Evolutionary conservation across 2,888 invertebrate genomes (phyloP), one percentile per base, ranked within the genome.

Genomic region (Nomada fucata): DNA sequence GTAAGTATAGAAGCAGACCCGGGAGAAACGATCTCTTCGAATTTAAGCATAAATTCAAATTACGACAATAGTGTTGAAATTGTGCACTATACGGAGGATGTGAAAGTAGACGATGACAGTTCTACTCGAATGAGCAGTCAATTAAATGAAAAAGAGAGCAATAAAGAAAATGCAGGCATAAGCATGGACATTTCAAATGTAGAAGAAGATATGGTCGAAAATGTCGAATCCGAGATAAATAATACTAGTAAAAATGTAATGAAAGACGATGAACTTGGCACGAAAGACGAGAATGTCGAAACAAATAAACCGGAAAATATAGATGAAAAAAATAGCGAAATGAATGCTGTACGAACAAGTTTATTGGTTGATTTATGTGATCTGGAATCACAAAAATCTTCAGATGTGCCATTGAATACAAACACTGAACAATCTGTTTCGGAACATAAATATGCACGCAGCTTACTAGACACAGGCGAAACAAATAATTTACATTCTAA

Each of bases 51-150:
- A n/a, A 67, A 29, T 44, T 29, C 74, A 57, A 82, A 59, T 18
- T 50, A 29, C 2, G 29, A 65, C 11, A n/a, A 11, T 23, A 70
- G 53, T 18, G 50, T 53, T 59, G 53, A 65, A 23, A 23, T 52
- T 55, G 2, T 71, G 44, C 15, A 84, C 11, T 44, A n/a, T 53
- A 44, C n/a, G n/a, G 55, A 82, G 53, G 61, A 75, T 44, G 47
- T 63, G 26, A 23, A 60, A 64, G 13, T 13, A 23, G 69, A n/a
- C 61, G 53, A 23, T 68, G 13, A 13, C 1, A 5, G 63, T 0
- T 20, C n/a, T 52, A 29, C 0, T 15, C 20, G 44, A 36, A 59
- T 23, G 4, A n/a, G 23, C 4, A 47, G 26, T 11, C 15, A 23
- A 36, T 7, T 15, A 2, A 23, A 53, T 20, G 26, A 53, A 61